Conservation (phyloP, 2,113 vertebrate species). For the Marmota monax region DNA sequence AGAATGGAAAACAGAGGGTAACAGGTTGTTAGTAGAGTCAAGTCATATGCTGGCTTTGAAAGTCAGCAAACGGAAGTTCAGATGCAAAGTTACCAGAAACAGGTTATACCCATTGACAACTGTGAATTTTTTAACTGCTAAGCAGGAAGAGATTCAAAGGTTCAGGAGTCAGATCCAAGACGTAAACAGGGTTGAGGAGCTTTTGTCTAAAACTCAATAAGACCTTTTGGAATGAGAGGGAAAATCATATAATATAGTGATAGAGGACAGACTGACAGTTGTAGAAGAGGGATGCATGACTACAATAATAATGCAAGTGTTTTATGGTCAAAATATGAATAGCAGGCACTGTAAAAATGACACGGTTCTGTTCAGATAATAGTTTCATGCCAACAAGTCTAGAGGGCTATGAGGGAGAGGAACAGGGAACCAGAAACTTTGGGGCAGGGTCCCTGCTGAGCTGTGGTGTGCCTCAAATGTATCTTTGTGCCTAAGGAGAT, state of each 20-base stretch:
- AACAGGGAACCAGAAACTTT: not conserved
- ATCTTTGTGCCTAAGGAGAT: not conserved
- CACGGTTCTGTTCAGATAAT: not conserved
- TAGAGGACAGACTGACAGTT: not conserved
- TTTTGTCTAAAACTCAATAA: constrained; percentile 23
- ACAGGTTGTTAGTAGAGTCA: not conserved
- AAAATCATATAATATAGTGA: not conserved
- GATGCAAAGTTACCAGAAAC: not conserved
- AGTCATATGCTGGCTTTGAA: not conserved
- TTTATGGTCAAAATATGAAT: not conserved
- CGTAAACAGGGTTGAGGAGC: not conserved
- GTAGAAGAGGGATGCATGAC: not conserved
- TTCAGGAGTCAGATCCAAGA: not conserved
- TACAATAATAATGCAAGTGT: not conserved
- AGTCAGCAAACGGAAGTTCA: not conserved
- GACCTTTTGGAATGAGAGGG: not conserved
- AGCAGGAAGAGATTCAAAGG: not conserved
- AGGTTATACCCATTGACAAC: not conserved
- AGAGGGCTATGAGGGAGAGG: not conserved
- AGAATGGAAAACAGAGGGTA: not conserved
- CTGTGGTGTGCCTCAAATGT: not conserved
- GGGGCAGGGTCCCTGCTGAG: not conserved
- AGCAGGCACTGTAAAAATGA: not conserved
- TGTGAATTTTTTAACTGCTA: not conserved
- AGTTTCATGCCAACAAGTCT: not conserved